phyloP scores from a whole-genome alignment of 2,888 invertebrate species.

The Pseudeuparius sepicola region DNA sequence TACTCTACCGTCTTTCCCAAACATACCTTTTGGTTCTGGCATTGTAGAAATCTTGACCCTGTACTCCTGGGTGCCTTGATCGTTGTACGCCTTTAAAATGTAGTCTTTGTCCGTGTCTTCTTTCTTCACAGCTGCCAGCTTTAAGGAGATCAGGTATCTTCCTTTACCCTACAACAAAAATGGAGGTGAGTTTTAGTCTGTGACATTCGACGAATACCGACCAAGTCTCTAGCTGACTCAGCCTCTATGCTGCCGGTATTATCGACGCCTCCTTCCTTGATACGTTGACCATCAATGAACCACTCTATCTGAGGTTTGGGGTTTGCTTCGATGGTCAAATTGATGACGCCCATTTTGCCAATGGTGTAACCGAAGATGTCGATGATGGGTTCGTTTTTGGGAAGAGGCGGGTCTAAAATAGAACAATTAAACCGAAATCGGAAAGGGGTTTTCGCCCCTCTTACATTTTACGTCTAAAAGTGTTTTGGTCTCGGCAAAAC shows the following conservation, averaged over 20 bases:
- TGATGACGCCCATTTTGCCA: constrained; percentile 59
- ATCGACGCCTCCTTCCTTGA: constrained; percentile 45
- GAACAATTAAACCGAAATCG: neutral
- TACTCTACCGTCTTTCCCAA: no score
- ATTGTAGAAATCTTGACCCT: constrained; percentile 58
- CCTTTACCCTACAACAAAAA: constrained; percentile 50
- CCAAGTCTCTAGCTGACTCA: constrained; percentile 40
- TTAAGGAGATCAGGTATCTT: constrained; percentile 56
- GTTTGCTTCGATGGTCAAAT: constrained; percentile 62
- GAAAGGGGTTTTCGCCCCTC: constrained; percentile 25
- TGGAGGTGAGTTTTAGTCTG: no score
- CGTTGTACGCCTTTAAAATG: constrained; percentile 56
- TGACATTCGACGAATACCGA: no score
- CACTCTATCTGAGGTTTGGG: constrained; percentile 62
- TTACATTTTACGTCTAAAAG: constrained; percentile 52
- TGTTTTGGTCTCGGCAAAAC: constrained; percentile 36
- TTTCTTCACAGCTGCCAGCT: constrained; percentile 56
- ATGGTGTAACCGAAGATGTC: constrained; percentile 68
- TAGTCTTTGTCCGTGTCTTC: constrained; percentile 68
- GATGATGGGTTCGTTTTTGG: constrained; percentile 47
- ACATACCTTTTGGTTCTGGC: constrained; percentile 48
- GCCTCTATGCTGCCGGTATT: constrained; percentile 42
- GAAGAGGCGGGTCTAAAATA: constrained; percentile 53
- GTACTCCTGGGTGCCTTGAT: constrained; percentile 55
- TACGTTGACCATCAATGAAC: constrained; percentile 49